Evolutionary conservation across 1,140 invertebrate species (phyloP), one percentile per base, ranked within the genome.

Genomic region (Drosophila grimshawi): DNA sequence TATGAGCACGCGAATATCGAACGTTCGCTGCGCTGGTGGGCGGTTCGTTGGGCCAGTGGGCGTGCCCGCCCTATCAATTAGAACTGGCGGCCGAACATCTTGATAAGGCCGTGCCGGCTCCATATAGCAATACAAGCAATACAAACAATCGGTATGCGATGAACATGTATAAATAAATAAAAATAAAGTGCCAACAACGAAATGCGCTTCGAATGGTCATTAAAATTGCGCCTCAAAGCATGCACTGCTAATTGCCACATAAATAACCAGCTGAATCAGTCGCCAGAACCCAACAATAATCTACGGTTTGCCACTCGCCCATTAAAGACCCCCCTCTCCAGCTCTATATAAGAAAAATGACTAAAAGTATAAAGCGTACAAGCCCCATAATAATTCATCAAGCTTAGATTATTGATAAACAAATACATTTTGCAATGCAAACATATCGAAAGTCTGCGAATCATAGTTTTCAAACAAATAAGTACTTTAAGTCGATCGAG

Each of bases 1-100:
- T 88, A 88, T 88, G 80, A 85, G 67, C 85, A 88, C 85, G 85
- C 83, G 83, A 88, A 89, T 88, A 88, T 88, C 77, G 85, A 88
- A 88, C 76, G 76, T 53, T 73, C 53, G n/a, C 33, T 51, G 60
- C 32, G 35, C 11, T 32, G 56, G 41, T 71, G 55, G 63, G 60
- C 59, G 66, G 63, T 45, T 19, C 39, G 33, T 35, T 32, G 56
- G 37, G 11, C 29, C 43, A 33, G 52, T 62, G 64, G 81, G 83
- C 80, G 83, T 88, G 72, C 62, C 80, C 85, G 77, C 85, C 83
- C 83, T 88, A 88, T 88, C 83, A 88, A 88, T 88, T 88, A 88
- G 83, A 88, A 80, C 80, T 74, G 81, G 78, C 81, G 82, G 75
- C 78, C 85, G 33, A 83, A 78, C 83, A 88, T 88, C 83, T 88